Evolutionary conservation across 2,888 invertebrate species (phyloP), one percentile per base, ranked within the genome.

Genomic region (Platerodrilus igneus): DNA sequence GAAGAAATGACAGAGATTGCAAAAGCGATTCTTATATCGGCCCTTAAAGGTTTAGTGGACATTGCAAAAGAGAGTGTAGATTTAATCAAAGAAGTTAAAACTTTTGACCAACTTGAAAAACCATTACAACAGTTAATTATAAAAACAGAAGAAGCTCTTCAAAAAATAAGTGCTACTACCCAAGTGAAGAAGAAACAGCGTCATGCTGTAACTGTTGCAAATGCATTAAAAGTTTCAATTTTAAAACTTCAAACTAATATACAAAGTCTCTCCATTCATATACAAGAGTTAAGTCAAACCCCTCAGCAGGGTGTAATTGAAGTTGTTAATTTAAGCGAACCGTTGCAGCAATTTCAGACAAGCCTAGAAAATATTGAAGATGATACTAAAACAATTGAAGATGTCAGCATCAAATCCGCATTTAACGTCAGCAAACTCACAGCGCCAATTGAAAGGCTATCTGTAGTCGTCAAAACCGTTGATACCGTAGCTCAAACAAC

Each of bases 281-380:
- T 29, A 7, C 20, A 38, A n/a, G 36, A 38, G 8, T 8, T 32
- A 4, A 20, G 7, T 6, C 5, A 3, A 6, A 16, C 20, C 14
- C 27, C 38, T 9, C 40, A 43, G 5, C 37, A 51, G 33, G 48
- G 50, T 4, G 13, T 51, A 5, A 22, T 52, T 11, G 36, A 43
- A 8, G 11, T 54, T 14, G 22, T 34, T 14, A 50, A 48, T 18
- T 16, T 49, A 33, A 36, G 38, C 7, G 33, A 39, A 33, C 28
- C 43, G 21, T 13, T 37, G 17, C 26, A 40, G 22, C 30, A 22
- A 20, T 19, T 25, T 30, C 30, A 39, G 36, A 33, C 32, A 30
- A 28, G 21, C 10, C 18, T 42, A 27, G 14, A 16, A 4, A n/a
- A 32, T 4, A 28, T 42, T 9, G 36, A 36, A 3, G 16, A 20